Conservation (phyloP, 2,888 invertebrate genomes). For the Hipparchia sbordonii region DNA sequence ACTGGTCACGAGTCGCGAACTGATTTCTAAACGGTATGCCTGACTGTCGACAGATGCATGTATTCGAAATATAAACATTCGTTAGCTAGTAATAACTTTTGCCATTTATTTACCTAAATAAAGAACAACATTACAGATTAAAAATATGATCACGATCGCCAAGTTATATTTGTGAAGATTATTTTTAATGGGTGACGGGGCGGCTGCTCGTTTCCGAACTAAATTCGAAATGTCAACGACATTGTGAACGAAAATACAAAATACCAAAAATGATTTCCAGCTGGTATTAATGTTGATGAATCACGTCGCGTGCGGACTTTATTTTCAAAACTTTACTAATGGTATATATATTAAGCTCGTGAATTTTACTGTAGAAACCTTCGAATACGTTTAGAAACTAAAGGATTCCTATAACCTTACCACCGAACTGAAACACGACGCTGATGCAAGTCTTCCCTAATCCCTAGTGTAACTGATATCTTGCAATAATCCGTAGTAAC, state of each 20-base stretch:
- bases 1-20: slow-evolving; percentile 20
- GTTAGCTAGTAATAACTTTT: background rate
- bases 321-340: slow-evolving; percentile 53
- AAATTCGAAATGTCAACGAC: slow-evolving; percentile 74
- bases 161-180: slow-evolving; percentile 33
- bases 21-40: slow-evolving; percentile 52
- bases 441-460: slow-evolving; percentile 6
- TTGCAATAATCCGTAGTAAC: background rate
- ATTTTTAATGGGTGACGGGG: slow-evolving; percentile 30
- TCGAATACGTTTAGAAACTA: background rate
- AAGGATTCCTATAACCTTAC: background rate
- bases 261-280: slow-evolving; percentile 66
- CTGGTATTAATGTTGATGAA: slow-evolving; percentile 61
- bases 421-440: slow-evolving; percentile 26
- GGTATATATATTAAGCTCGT: slow-evolving; percentile 51
- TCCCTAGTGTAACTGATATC: background rate
- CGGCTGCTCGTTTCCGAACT: slow-evolving; percentile 46
- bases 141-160: slow-evolving; percentile 2
- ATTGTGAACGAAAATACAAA: slow-evolving; percentile 58
- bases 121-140: background rate
- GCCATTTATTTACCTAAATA: background rate
- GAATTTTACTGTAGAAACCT: slow-evolving; percentile 52
- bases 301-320: slow-evolving; percentile 72
- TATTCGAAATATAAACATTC: slow-evolving; percentile 9
- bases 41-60: slow-evolving; percentile 40